A percentile compares a stretch with the other conserved stretches of the same genome.
Evolutionary conservation across 1,140 invertebrate genomes (phyloP).

Genomic region (Platorchestia sp.): DNA sequence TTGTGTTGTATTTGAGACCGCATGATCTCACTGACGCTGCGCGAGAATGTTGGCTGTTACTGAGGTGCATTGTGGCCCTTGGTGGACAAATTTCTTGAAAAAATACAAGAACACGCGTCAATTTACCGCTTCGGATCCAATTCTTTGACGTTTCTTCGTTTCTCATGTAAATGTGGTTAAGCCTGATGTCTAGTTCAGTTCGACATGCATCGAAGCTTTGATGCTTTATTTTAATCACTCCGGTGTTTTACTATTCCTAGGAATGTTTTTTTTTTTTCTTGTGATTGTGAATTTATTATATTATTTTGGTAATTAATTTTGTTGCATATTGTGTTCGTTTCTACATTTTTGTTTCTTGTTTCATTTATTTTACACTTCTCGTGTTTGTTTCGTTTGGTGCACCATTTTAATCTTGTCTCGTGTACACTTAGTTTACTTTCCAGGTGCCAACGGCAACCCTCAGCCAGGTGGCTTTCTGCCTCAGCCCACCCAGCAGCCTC

Average conservation of each 20-base stretch:
- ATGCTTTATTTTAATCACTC: not conserved
- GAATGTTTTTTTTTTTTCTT: not conserved
- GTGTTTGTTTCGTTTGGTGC: not conserved
- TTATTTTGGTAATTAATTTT: not conserved
- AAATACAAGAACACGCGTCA: too few relatives aligned
- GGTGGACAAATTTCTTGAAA: too few relatives aligned
- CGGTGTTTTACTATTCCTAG: not conserved
- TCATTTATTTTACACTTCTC: not conserved
- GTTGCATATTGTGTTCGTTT: not conserved
- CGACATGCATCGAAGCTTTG: not conserved
- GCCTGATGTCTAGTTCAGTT: too few relatives aligned
- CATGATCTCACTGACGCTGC: too few relatives aligned
- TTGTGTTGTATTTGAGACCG: too few relatives aligned
- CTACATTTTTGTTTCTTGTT: not conserved
- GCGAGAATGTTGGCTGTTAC: too few relatives aligned
- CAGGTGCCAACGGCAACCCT: slow-evolving; percentile 3
- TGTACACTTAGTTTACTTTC: slow-evolving; percentile 30
- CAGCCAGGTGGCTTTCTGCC: not conserved
- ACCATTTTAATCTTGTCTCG: slow-evolving; percentile 20
- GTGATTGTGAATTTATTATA: not conserved
- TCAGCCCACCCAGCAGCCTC: slow-evolving; percentile 40
- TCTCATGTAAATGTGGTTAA: not conserved
- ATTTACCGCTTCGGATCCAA: not conserved
- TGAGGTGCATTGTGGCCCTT: too few relatives aligned
- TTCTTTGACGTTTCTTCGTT: not conserved